Conservation (phyloP, 2,888 invertebrate species). For the Drosophila suboccidentalis region DNA sequence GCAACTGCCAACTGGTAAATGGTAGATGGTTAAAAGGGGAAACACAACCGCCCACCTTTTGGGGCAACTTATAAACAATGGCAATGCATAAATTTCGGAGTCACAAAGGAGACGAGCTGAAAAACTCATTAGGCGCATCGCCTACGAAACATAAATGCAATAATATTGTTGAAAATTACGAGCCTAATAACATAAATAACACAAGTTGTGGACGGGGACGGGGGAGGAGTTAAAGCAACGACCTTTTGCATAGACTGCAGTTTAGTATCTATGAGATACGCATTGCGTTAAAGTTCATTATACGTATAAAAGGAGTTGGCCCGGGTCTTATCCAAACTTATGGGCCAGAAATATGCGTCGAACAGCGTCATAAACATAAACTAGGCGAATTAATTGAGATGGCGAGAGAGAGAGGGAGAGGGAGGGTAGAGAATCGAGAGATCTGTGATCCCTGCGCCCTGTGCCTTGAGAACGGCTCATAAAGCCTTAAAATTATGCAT, state of each 20-base stretch:
- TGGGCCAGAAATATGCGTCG: constrained; percentile 68
- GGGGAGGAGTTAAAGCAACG: constrained; percentile 4
- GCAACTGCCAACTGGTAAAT: constrained; percentile 22
- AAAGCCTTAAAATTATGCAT: constrained; percentile 73
- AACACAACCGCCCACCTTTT: constrained; percentile 46
- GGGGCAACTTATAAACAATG: constrained; percentile 64
- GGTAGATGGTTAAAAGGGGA: constrained; percentile 3
- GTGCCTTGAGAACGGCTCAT: constrained; percentile 48
- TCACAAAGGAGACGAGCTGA: constrained; percentile 47
- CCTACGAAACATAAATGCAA: constrained; percentile 75
- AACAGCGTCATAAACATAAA: constrained; percentile 69
- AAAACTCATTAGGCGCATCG: constrained; percentile 79
- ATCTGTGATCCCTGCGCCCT: constrained; percentile 18
- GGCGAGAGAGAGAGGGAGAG: constrained; percentile 16
- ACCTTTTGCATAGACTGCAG: constrained; percentile 54
- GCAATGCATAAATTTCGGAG: constrained; percentile 67
- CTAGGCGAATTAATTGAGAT: constrained; percentile 77
- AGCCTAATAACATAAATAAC: constrained; percentile 75
- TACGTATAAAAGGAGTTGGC: constrained; percentile 38
- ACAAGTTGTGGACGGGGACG: not conserved
- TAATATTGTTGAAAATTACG: constrained; percentile 74
- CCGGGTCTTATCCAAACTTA: constrained; percentile 68
- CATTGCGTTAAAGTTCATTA: constrained; percentile 74
- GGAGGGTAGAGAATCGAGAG: not conserved
- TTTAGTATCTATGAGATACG: constrained; percentile 68